Conservation (phyloP, 2,797 vertebrate species). For the Fundulus diaphanus region DNA sequence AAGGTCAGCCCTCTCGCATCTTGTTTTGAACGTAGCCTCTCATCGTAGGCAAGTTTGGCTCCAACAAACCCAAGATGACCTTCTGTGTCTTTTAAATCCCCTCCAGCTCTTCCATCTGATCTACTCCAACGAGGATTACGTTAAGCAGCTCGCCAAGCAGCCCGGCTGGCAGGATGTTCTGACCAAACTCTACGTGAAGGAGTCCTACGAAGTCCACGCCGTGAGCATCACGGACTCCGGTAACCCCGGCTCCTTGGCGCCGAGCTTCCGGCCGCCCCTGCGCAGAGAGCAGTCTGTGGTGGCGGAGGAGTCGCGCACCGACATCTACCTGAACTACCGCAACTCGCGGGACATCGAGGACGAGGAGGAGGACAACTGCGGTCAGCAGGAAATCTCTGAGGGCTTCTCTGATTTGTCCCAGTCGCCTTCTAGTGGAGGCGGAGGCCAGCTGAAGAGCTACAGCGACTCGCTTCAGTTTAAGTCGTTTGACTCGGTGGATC, state of each 20-base stretch:
- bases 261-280: slow-evolving; percentile 54
- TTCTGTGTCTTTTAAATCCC: slow-evolving; percentile 17
- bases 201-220: slow-evolving; percentile 82
- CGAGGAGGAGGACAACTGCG: slow-evolving; percentile 75
- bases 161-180: slow-evolving; percentile 94
- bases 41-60: neutral
- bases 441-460: slow-evolving; percentile 72
- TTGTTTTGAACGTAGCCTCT: neutral
- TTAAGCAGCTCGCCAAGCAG: slow-evolving; percentile 88
- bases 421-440: slow-evolving; percentile 74
- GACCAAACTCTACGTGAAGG: slow-evolving; percentile 94
- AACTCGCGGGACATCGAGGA: slow-evolving; percentile 73
- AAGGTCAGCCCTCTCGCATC: slow-evolving; percentile 81
- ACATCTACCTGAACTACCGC: slow-evolving; percentile 71
- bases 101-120: slow-evolving; percentile 94
- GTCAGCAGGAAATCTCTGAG: slow-evolving; percentile 81
- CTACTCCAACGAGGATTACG: slow-evolving; percentile 87
- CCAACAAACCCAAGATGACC: slow-evolving; percentile 16
- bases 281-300: slow-evolving; percentile 63
- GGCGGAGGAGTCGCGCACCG: slow-evolving; percentile 56
- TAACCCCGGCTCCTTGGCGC: slow-evolving; percentile 65
- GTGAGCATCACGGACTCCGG: slow-evolving; percentile 71
- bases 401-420: slow-evolving; percentile 85
- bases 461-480: slow-evolving; percentile 80
- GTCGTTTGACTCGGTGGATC: slow-evolving; percentile 87